phyloP scores from a whole-genome alignment of 2,113 vertebrate species.

The Oxyruncus cristatus region DNA sequence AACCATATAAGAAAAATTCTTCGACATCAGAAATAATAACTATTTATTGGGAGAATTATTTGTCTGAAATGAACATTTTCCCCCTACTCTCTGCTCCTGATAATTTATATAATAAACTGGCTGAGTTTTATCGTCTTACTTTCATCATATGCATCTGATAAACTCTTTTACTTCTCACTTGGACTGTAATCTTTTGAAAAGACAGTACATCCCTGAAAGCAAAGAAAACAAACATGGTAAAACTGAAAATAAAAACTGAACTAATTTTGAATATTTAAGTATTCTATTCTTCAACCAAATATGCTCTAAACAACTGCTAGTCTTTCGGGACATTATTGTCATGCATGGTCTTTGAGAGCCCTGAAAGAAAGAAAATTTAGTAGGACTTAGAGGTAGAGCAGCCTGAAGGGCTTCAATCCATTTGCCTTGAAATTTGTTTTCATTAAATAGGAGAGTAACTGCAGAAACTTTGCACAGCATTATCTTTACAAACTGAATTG shows the following conservation, averaged over 20 bases:
- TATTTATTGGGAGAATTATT: neutral
- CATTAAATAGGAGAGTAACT: neutral
- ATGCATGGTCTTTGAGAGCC: neutral
- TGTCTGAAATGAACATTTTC: neutral
- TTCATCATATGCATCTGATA: neutral
- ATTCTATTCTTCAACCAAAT: neutral
- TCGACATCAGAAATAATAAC: neutral
- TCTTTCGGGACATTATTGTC: neutral
- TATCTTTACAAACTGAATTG: neutral
- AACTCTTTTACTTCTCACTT: neutral
- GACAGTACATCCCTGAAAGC: neutral
- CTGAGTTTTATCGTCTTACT: neutral
- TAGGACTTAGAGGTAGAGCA: neutral
- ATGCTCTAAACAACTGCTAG: neutral
- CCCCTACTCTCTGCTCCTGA: accelerated
- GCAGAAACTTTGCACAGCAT: neutral
- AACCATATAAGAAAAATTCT: neutral
- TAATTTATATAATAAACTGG: neutral
- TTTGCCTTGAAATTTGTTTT: neutral
- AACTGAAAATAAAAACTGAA: neutral
- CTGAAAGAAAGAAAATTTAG: neutral
- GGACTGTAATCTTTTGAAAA: neutral
- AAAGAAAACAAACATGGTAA: neutral
- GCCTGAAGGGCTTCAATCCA: neutral
- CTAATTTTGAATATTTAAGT: neutral